These are phyloP conservation scores for Chymomyza amoena DNA, from an alignment of 2,888 invertebrate genomes.

Conservation along the genomic window DNA sequence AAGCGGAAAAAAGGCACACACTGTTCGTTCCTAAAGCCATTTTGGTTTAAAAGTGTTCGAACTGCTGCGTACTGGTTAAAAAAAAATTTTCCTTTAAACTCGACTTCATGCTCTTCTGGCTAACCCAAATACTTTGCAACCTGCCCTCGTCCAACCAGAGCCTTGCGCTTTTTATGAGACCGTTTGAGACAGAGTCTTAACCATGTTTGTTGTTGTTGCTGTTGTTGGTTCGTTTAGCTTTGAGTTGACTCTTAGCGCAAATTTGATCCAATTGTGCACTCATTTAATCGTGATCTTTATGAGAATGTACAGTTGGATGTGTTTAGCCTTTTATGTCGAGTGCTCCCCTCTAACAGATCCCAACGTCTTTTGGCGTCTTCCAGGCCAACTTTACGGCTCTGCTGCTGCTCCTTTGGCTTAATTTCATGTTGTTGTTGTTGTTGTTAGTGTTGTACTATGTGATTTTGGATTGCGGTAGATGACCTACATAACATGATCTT, in stretches of 20 bases:
- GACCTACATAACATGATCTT: constrained; percentile 58
- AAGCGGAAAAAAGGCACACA: no score
- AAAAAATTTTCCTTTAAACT: no score
- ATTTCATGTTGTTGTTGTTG: constrained; percentile 27
- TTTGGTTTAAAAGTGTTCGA: no score
- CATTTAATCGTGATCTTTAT: constrained; percentile 76
- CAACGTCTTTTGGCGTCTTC: neutral
- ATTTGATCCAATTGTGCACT: constrained; percentile 76
- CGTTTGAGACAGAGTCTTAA: constrained; percentile 51
- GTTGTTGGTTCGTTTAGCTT: constrained; percentile 31
- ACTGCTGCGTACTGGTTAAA: no score
- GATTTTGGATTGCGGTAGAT: constrained; percentile 48
- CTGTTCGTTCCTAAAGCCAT: no score
- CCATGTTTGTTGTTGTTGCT: constrained; percentile 29
- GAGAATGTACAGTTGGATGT: constrained; percentile 72
- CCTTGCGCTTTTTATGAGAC: constrained; percentile 58
- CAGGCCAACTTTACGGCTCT: neutral
- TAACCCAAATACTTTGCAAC: no score
- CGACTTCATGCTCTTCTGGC: no score
- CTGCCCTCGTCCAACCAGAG: constrained; percentile 11
- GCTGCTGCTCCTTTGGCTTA: constrained; percentile 24
- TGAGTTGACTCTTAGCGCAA: constrained; percentile 62
- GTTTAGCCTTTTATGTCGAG: constrained; percentile 73
- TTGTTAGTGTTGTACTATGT: neutral
- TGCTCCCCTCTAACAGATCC: neutral